Evolutionary conservation across 2,888 invertebrate species (phyloP), one percentile per base, ranked within the genome.

Genomic region (Acleris laterana): DNA sequence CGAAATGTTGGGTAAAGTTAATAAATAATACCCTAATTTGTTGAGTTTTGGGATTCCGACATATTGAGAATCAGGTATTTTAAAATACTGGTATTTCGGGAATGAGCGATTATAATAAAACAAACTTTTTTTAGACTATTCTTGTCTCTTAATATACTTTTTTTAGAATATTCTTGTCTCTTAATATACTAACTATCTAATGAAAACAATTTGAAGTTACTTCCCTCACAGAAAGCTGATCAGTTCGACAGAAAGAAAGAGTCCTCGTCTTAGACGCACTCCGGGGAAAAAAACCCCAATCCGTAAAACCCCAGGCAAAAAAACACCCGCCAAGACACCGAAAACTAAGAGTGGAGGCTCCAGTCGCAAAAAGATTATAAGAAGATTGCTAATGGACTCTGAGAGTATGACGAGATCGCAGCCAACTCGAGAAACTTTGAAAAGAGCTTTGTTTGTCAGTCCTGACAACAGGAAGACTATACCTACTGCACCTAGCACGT

Each of bases 381-480:
- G 93, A 59, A 81, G 92, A 51, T 72, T 94, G 7, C 78, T 89
- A 1, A 80, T 94, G 78, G 94, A 93, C 67, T 75, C 89, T 0
- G 91, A 89, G 1, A 78, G 72, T 22, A 69, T 86, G 13, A 82
- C 87, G 1, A 79, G 83, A 53, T 82, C 88, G 0, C 89, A 90
- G 69, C 88, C 90, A 3, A 87, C 94, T 0, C 83, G 94, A 20
- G 95, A 95, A 77, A 93, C 94, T 0, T 93, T 95, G 0, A 96
- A 96, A 74, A 91, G 96, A 63, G 96, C 96, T 0, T 83, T 97
- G 2, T 97, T 97, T 74, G 94, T 96, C 74, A 96, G 96, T 79
- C 96, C 96, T 1, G 94, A 93, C 71, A 93, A 91, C 69, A 85
- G 84, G 74, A 78, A 88, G 76, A 61, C 84, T 42, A 58, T 83